Percentiles rank a stretch among this genome's conserved stretches.
These are phyloP conservation scores for Ammodytes marinus DNA, from an alignment of 2,113 vertebrate genomes.

Conservation along the genomic window DNA sequence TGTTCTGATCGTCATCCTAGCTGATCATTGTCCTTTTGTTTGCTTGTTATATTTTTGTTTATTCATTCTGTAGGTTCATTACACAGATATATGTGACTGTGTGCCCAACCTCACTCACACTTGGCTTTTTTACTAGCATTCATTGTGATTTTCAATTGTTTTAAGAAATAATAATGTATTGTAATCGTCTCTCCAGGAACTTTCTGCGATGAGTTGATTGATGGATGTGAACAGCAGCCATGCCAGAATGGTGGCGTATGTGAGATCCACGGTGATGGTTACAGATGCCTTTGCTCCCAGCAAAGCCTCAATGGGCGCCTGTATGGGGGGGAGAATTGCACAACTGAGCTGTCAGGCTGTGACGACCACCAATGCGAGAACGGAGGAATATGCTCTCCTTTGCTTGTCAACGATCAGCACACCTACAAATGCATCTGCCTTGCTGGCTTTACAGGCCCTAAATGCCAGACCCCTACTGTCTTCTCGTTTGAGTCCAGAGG, in stretches of 20 bases:
- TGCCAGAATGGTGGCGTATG: slow-evolving; percentile 92
- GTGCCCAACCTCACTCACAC: not conserved
- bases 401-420: slow-evolving; percentile 81
- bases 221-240: slow-evolving; percentile 86
- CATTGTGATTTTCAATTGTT: not conserved
- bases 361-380: slow-evolving; percentile 87
- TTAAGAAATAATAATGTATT: not conserved
- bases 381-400: slow-evolving; percentile 87
- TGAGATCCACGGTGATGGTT: slow-evolving; percentile 84
- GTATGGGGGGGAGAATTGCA: slow-evolving; percentile 90
- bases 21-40: slow-evolving; percentile 2
- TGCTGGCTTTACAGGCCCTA: slow-evolving; percentile 84
- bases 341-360: slow-evolving; percentile 88
- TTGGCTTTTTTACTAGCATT: not conserved
- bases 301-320: slow-evolving; percentile 79
- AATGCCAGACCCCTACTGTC: slow-evolving; percentile 86
- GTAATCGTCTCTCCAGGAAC: slow-evolving; percentile 76
- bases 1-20: not conserved
- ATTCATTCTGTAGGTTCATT: not conserved
- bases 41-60: not conserved
- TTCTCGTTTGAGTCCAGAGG: slow-evolving; percentile 89
- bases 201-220: slow-evolving; percentile 82
- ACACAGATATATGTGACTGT: not conserved
- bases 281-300: slow-evolving; percentile 88
- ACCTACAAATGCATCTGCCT: slow-evolving; percentile 87